These are phyloP conservation scores for Sarcophaga bullata DNA, from an alignment of 1,140 invertebrate species.

Conservation along the genomic window DNA sequence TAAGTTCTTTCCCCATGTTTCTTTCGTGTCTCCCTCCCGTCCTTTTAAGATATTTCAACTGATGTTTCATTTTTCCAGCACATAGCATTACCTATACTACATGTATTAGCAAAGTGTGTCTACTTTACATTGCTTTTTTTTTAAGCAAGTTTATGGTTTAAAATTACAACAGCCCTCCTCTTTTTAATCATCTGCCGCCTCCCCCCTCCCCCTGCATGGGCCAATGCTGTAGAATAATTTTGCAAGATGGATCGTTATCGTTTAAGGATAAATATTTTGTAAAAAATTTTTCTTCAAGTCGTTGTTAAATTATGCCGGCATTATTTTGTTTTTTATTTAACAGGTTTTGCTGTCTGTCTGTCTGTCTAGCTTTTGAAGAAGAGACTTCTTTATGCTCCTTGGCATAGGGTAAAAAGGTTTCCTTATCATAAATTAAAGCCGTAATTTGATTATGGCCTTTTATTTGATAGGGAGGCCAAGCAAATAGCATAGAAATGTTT, in stretches of 20 bases:
- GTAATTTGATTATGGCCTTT: constrained; percentile 18
- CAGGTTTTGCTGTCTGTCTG: background rate
- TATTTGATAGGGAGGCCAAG: background rate
- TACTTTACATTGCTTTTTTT: constrained; percentile 1
- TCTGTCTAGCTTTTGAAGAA: background rate
- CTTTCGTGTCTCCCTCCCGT: too few species aligned
- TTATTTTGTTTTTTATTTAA: background rate
- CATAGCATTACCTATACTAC: background rate
- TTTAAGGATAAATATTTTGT: constrained; percentile 37
- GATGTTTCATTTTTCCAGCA: constrained; percentile 29
- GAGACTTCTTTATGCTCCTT: too few species aligned
- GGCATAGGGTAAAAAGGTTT: background rate
- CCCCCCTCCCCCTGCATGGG: background rate
- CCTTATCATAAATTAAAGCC: constrained; percentile 7
- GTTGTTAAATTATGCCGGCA: constrained; percentile 11
- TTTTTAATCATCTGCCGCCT: background rate
- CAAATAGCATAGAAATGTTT: too few species aligned
- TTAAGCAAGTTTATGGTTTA: constrained; percentile 19
- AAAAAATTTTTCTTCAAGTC: constrained; percentile 28
- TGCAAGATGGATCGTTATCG: constrained; percentile 34
- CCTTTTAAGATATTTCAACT: background rate
- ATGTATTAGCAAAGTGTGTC: background rate
- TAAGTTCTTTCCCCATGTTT: background rate
- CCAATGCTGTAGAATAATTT: background rate
- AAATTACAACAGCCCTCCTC: constrained; percentile 5